phyloP scores from a whole-genome alignment of 1,140 invertebrate genomes.

The Zaprionus taronus region DNA sequence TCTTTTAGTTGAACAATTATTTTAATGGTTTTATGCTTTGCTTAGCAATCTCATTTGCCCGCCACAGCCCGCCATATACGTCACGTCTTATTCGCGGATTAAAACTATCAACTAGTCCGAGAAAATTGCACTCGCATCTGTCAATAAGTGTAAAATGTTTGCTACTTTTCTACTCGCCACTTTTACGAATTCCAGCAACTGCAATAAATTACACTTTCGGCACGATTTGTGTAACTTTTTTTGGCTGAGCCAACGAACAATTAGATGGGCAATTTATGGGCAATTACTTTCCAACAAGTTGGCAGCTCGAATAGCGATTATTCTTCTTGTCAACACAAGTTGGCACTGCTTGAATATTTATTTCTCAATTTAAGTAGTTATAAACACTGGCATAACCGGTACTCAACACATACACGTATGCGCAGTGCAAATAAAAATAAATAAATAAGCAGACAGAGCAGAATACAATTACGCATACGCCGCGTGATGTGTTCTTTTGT shows the following conservation, averaged over 20 bases:
- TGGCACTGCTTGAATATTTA: constrained; percentile 8
- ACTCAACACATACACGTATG: constrained; percentile 27
- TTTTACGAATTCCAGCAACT: neutral
- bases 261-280: constrained; percentile 25
- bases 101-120: neutral
- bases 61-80: too few relatives aligned
- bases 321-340: constrained; percentile 25
- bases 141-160: constrained; percentile 2
- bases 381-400: constrained; percentile 22
- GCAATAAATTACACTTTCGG: constrained; percentile 8
- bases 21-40: constrained; percentile 15
- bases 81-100: neutral
- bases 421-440: constrained; percentile 6
- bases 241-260: constrained; percentile 8
- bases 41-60: neutral
- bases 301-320: constrained; percentile 32
- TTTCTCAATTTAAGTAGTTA: constrained; percentile 23
- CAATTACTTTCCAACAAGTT: constrained; percentile 24
- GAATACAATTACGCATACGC: constrained; percentile 1
- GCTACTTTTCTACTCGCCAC: neutral
- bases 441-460: neutral
- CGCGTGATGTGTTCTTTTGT: neutral
- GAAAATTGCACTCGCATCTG: neutral
- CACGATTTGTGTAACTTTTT: constrained; percentile 4
- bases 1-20: constrained; percentile 21